These are phyloP conservation scores for Microtus montanus DNA, from an alignment of 2,113 vertebrate species.

Conservation along the genomic window DNA sequence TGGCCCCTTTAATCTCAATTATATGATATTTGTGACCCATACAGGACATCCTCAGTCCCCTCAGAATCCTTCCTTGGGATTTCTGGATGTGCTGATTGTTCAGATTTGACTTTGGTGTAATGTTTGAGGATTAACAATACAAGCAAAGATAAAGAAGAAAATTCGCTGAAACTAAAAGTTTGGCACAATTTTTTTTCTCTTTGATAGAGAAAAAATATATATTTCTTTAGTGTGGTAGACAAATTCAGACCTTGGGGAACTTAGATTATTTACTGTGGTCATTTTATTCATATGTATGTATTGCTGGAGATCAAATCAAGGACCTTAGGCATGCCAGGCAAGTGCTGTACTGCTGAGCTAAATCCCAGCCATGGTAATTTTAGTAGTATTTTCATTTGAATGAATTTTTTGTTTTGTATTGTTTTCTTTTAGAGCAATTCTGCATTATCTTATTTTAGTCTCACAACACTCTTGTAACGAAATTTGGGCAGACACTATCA, in stretches of 20 bases:
- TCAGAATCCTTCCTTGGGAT: not conserved
- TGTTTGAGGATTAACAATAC: constrained; percentile 1
- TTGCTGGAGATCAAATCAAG: not conserved
- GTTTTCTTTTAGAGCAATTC: not conserved
- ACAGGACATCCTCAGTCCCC: not conserved
- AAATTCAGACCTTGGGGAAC: not conserved
- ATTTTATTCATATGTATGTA: not conserved
- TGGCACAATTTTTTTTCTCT: not conserved
- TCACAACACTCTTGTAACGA: constrained; percentile 30
- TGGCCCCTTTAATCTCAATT: not conserved
- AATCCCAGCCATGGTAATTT: not conserved
- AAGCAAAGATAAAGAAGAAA: not conserved
- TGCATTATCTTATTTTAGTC: constrained; percentile 39
- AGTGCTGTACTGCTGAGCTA: not conserved
- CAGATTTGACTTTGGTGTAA: not conserved
- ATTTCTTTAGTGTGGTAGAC: not conserved
- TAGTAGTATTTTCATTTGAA: not conserved
- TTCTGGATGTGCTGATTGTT: not conserved
- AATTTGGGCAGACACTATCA: not conserved
- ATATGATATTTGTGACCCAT: not conserved
- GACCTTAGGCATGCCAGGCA: not conserved
- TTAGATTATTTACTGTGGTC: not conserved
- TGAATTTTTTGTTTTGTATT: not conserved
- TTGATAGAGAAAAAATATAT: not conserved
- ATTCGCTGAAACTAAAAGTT: constrained; percentile 23